These are phyloP conservation scores for Drosophila prolongata DNA, from an alignment of 2,888 invertebrate species.

Conservation along the genomic window DNA sequence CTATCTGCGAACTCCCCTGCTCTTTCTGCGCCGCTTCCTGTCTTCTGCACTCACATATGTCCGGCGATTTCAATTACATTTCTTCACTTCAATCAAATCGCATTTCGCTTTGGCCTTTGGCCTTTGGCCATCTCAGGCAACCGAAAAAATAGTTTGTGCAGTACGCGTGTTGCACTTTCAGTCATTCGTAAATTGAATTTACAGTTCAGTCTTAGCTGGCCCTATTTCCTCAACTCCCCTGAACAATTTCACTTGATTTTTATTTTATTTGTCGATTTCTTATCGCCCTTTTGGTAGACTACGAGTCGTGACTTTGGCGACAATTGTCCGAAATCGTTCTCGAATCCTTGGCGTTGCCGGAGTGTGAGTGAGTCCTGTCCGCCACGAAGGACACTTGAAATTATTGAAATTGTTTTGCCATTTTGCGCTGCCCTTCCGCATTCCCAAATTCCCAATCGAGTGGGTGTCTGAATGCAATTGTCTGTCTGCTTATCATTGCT, in stretches of 20 bases:
- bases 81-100: conserved; percentile 76
- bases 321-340: conserved; percentile 61
- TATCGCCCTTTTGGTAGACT: conserved; percentile 48
- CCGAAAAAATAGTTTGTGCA: conserved; percentile 53
- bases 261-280: conserved; percentile 65
- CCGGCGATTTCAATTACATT: conserved; percentile 74
- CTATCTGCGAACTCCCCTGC: background rate
- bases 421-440: conserved; percentile 48
- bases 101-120: conserved; percentile 35
- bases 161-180: conserved; percentile 72
- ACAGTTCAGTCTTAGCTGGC: conserved; percentile 41
- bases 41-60: conserved; percentile 56
- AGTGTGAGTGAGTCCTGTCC: conserved; percentile 46
- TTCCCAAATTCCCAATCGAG: conserved; percentile 6
- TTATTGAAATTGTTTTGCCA: conserved; percentile 80
- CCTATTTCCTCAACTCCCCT: background rate
- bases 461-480: conserved; percentile 24
- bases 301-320: conserved; percentile 62
- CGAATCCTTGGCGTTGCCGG: conserved; percentile 18
- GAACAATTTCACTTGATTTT: conserved; percentile 40
- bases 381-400: conserved; percentile 79
- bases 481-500: conserved; percentile 67
- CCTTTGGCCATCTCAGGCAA: conserved; percentile 20
- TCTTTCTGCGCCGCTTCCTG: conserved; percentile 1
- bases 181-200: conserved; percentile 79